phyloP scores from a whole-genome alignment of 1,140 invertebrate species.

The Ceratosolen solmsi region DNA sequence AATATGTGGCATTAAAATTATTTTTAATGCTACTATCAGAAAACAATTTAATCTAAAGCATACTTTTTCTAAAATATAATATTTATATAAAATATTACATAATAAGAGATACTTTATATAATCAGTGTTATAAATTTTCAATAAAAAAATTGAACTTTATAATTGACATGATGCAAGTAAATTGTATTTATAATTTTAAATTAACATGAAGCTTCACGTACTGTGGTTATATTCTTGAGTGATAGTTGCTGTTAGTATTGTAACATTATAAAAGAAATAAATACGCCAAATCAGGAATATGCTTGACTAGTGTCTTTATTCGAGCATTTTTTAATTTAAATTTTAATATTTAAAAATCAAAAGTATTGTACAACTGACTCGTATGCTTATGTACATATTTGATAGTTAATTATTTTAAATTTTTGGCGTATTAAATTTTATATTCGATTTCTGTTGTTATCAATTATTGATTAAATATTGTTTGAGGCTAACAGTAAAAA shows the following conservation, averaged over 20 bases:
- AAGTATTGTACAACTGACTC: neutral
- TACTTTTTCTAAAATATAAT: neutral
- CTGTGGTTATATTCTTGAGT: slow-evolving; percentile 4
- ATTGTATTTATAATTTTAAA: neutral
- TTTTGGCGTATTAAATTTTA: neutral
- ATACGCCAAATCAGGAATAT: neutral
- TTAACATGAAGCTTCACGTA: no score
- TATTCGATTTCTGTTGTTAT: no score
- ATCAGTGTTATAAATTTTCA: neutral
- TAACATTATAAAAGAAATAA: slow-evolving; percentile 4
- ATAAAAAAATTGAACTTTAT: neutral
- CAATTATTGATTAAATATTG: no score
- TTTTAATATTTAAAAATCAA: neutral
- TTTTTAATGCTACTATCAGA: neutral
- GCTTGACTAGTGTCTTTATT: neutral
- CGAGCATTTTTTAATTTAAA: slow-evolving; percentile 13
- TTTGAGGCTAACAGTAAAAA: no score
- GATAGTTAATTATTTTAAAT: neutral
- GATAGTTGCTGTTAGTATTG: slow-evolving; percentile 31
- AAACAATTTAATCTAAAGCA: neutral
- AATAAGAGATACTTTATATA: neutral
- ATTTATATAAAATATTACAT: neutral
- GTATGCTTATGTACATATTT: slow-evolving; percentile 1
- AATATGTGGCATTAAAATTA: neutral
- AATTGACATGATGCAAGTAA: neutral